Conservation (phyloP, 1,140 invertebrate genomes). For the Onthophagus taurus region DNA sequence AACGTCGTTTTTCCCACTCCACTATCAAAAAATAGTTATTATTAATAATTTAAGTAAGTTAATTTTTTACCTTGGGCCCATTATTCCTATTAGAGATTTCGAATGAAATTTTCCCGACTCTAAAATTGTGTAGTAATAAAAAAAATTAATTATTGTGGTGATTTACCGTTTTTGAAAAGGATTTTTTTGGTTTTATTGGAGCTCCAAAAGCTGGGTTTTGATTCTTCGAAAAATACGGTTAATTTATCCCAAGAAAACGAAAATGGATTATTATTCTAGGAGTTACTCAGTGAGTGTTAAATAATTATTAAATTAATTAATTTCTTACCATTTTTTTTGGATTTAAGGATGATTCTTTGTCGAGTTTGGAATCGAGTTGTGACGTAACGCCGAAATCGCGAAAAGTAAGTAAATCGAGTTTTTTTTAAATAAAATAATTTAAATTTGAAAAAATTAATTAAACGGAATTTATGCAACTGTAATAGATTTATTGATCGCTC, state of each 20-base stretch:
- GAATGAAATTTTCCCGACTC: constrained; percentile 37
- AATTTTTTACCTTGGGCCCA: constrained; percentile 40
- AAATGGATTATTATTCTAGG: too few species aligned
- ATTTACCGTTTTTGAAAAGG: constrained; percentile 4
- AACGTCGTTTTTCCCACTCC: constrained; percentile 64
- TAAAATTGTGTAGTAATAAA: constrained; percentile 19
- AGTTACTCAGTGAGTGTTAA: too few species aligned
- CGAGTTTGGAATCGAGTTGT: too few species aligned
- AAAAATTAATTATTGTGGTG: neutral
- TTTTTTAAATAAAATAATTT: too few species aligned
- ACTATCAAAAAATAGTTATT: constrained; percentile 38
- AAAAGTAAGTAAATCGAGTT: too few species aligned
- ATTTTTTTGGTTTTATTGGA: neutral
- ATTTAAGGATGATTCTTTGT: too few species aligned
- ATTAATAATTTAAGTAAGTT: constrained; percentile 14
- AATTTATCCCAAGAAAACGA: constrained; percentile 5
- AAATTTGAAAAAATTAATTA: too few species aligned
- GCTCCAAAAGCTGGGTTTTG: neutral
- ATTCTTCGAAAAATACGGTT: neutral
- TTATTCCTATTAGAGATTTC: constrained; percentile 38
- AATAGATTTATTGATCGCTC: too few species aligned
- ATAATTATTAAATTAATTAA: too few species aligned
- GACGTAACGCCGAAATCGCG: too few species aligned
- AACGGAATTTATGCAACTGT: too few species aligned
- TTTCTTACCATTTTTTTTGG: too few species aligned